Conservation (phyloP, 2,797 vertebrate genomes). For the Hydrophis major region DNA sequence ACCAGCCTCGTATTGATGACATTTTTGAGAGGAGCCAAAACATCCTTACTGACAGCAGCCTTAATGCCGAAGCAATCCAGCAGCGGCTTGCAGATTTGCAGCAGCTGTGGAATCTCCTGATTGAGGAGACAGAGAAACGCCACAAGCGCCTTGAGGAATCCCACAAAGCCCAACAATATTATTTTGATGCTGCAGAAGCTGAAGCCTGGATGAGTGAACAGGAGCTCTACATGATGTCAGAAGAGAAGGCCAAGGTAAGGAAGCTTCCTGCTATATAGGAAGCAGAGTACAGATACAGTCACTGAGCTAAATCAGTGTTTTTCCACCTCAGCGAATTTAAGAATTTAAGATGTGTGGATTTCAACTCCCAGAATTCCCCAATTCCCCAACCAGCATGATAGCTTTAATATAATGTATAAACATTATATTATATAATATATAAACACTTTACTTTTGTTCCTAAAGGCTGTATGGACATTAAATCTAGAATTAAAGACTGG, state of each 20-base stretch:
- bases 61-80: constrained; percentile 78
- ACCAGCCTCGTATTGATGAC: constrained; percentile 95
- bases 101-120: constrained; percentile 86
- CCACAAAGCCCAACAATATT: constrained; percentile 93
- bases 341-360: not conserved
- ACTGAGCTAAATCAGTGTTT: not conserved
- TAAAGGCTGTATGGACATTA: not conserved
- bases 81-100: constrained; percentile 84
- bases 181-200: constrained; percentile 94
- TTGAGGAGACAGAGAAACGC: constrained; percentile 86
- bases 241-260: constrained; percentile 97
- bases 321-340: not conserved
- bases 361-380: not conserved
- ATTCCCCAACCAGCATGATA: not conserved
- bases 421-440: not conserved
- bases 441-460: not conserved
- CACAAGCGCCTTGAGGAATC: constrained; percentile 89
- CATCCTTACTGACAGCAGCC: constrained; percentile 78
- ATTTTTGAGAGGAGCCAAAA: constrained; percentile 92
- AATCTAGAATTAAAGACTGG: not conserved
- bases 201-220: constrained; percentile 99
- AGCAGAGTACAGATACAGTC: no score
- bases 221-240: constrained; percentile 99
- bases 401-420: not conserved
- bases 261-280: not conserved